Evolutionary conservation across 2,797 vertebrate genomes (phyloP), one percentile per base, ranked within the genome.

Genomic region (Pangasius krempfi): DNA sequence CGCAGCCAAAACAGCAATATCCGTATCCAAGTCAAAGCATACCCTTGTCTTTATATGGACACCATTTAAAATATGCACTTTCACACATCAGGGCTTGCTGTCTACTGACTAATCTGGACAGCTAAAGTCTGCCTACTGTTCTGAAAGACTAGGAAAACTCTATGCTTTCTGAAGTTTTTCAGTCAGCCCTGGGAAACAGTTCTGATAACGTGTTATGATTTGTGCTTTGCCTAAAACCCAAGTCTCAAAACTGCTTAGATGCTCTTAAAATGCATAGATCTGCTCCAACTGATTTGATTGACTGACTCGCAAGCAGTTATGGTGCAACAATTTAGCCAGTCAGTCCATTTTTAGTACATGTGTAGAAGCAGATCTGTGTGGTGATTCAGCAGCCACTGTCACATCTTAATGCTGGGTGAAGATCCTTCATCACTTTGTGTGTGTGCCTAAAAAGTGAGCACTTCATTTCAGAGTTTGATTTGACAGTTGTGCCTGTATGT

Each of bases 321-420:
- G 44, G 52, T 78, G 27, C 44, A 50, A 9, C 30, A 30, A 4
- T 54, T 79, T 79, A 37, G 14, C 10, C 44, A 2, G 12, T 76
- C 13, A 18, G 25, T 70, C 9, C 27, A 18, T 16, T 54, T 22
- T 72, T 70, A 50, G 47, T 16, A 40, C 18, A 37, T 50, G 6
- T 47, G 20, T 27, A 44, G 72, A 86, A 75, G 52, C n/a, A 18
- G 27, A 52, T 64, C 5, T 8, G 54, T 60, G 62, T 37, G 84
- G 78, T 81, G 78, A 91, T 78, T 80, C 75, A 72, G 89, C 66
- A 30, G 33, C 79, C 25, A 14, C 75, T 33, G 75, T 66, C 27
- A 5, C 14, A 37, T 73, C 18, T 73, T 82, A 64, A 82, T 75
- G 9, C 25, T 52, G 9, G 33, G n/a, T 25, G 76, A 68, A 33